Evolutionary conservation across 2,113 vertebrate species (phyloP).

Genomic region (Periophthalmus modestus): DNA sequence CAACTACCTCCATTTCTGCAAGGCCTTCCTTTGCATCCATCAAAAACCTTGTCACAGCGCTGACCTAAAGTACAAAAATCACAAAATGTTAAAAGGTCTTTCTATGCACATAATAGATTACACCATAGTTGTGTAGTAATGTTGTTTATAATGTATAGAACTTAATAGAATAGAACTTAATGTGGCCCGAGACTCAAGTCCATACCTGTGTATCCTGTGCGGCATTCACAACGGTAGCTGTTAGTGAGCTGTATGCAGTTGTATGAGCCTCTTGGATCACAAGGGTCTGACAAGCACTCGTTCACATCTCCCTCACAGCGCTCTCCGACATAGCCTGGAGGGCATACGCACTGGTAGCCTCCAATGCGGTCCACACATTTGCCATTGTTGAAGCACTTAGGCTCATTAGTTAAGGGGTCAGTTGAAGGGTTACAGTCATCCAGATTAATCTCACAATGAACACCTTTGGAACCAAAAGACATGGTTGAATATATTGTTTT

Average conservation of each 20-base stretch:
- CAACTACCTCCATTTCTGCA: conserved; percentile 92
- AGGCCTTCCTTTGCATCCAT: conserved; percentile 88
- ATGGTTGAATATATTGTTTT: background rate
- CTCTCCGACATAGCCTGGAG: conserved; percentile 92
- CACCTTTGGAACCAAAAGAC: conserved; percentile 71
- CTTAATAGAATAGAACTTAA: background rate
- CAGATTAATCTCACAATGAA: conserved; percentile 96
- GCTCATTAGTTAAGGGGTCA: conserved; percentile 84
- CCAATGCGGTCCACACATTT: conserved; percentile 91
- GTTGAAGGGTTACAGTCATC: conserved; percentile 90
- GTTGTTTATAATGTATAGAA: background rate
- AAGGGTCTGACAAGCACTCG: conserved; percentile 96
- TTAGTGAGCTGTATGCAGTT: conserved; percentile 96
- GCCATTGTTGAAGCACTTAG: conserved; percentile 95
- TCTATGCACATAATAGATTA: background rate
- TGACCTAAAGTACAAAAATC: conserved; percentile 77
- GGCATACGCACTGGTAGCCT: conserved; percentile 91
- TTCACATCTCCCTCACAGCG: conserved; percentile 97
- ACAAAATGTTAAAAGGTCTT: background rate
- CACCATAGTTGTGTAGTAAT: too few species aligned
- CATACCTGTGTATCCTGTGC: conserved; percentile 89
- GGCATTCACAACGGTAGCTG: conserved; percentile 93
- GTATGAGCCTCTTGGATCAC: conserved; percentile 90
- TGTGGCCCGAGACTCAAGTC: background rate
- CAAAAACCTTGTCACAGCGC: conserved; percentile 90